Conservation (phyloP, 2,797 vertebrate genomes). For the Lacerta bilineata region DNA sequence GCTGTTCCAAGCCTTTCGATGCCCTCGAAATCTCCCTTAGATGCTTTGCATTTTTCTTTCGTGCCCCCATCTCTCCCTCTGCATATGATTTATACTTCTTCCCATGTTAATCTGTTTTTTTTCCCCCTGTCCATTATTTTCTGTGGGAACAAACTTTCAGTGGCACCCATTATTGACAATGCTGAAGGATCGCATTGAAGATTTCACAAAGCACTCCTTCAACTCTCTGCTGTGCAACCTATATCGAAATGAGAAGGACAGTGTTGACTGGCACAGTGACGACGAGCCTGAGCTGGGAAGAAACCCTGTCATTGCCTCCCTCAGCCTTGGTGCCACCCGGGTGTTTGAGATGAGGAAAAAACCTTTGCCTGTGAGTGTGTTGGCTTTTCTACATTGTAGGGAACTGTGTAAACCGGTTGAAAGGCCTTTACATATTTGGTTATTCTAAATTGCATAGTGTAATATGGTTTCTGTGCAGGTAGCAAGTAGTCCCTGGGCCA, state of each 20-base stretch:
- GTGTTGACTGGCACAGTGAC: constrained; percentile 97
- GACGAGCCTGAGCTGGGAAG: constrained; percentile 86
- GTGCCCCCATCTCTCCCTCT: not conserved
- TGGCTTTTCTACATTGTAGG: not conserved
- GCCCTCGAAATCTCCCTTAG: not conserved
- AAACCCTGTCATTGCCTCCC: constrained; percentile 88
- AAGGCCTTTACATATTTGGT: not conserved
- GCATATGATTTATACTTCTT: not conserved
- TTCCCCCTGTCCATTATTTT: not conserved
- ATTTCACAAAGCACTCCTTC: constrained; percentile 82
- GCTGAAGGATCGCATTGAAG: constrained; percentile 82
- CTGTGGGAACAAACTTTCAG: constrained; percentile 70
- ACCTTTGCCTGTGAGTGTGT: constrained; percentile 85
- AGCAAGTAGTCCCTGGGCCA: not conserved
- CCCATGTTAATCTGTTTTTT: not conserved
- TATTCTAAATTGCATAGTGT: not conserved
- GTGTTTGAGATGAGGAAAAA: constrained; percentile 93
- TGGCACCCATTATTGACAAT: constrained; percentile 89
- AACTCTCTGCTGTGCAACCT: constrained; percentile 96
- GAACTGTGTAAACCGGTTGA: not conserved
- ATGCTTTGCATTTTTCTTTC: rapidly evolving
- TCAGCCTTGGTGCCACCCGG: constrained; percentile 93
- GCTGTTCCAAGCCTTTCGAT: not conserved
- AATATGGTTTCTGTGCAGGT: not conserved
- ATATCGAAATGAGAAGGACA: constrained; percentile 92